These are phyloP conservation scores for Eupithecia centaureata DNA, from an alignment of 2,888 invertebrate species.

Conservation along the genomic window DNA sequence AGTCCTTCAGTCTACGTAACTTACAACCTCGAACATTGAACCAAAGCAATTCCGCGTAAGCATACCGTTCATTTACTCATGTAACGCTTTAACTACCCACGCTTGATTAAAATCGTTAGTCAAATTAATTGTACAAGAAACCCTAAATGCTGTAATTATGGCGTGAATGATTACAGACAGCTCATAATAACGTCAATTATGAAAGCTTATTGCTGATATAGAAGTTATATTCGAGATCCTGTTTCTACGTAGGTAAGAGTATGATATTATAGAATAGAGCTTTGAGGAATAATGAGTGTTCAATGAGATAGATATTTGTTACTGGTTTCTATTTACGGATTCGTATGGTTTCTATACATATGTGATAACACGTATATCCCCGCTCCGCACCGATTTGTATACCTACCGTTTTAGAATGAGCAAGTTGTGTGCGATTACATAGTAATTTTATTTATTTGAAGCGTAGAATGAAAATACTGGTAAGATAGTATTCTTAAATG, in stretches of 20 bases:
- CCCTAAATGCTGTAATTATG: constrained; percentile 31
- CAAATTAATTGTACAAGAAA: constrained; percentile 34
- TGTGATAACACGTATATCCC: too few relatives aligned
- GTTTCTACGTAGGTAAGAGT: background rate
- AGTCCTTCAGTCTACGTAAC: background rate
- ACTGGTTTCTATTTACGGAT: background rate
- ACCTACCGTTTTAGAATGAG: too few relatives aligned
- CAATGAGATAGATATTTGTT: too few relatives aligned
- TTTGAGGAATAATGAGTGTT: too few relatives aligned
- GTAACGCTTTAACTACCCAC: background rate
- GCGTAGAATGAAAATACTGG: too few relatives aligned
- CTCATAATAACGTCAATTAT: constrained; percentile 30
- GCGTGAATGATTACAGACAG: constrained; percentile 29
- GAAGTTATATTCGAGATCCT: constrained; percentile 5
- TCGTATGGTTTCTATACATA: background rate
- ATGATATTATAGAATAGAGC: too few relatives aligned
- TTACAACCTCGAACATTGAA: background rate
- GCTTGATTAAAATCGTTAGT: constrained; percentile 43
- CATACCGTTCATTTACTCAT: constrained; percentile 4
- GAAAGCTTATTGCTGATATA: constrained; percentile 17
- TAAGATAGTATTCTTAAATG: too few relatives aligned
- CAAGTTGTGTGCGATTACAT: too few relatives aligned
- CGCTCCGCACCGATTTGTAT: too few relatives aligned
- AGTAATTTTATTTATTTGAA: too few relatives aligned
- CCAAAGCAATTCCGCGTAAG: background rate